A percentile compares a stretch with the other conserved stretches of the same genome.
These are phyloP conservation scores for Aporophyla nigra DNA, from an alignment of 2,888 invertebrate species.

Conservation along the genomic window DNA sequence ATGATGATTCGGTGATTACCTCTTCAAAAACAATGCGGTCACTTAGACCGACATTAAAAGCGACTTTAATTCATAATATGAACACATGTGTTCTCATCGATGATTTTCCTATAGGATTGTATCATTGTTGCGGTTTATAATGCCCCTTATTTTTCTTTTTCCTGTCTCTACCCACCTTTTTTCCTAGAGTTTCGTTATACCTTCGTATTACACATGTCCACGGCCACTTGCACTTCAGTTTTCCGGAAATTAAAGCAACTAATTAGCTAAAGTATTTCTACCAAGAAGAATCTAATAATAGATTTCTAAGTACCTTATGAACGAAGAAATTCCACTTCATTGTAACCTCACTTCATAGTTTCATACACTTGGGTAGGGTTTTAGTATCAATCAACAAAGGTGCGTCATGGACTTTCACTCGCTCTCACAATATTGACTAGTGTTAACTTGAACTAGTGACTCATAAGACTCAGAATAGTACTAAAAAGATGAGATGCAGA, in stretches of 20 bases:
- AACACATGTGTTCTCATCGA: neutral
- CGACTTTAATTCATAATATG: neutral
- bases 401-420: constrained; percentile 57
- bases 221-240: neutral
- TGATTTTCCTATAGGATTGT: neutral
- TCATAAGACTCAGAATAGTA: constrained; percentile 30
- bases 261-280: neutral
- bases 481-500: neutral
- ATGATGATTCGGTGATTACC: neutral
- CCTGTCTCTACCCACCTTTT: neutral
- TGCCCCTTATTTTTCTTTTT: neutral
- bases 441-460: constrained; percentile 47
- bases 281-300: neutral
- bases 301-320: neutral
- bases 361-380: constrained; percentile 34
- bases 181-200: neutral
- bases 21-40: neutral
- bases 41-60: neutral
- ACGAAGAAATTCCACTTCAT: constrained; percentile 27
- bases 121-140: neutral
- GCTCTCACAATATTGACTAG: constrained; percentile 56
- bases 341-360: constrained; percentile 27
- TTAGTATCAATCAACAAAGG: constrained; percentile 50
- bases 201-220: neutral
- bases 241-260: neutral